Base-by-base conservation (phyloP, 2,113 vertebrate genomes). In the Ellobius talpinus region DNA sequence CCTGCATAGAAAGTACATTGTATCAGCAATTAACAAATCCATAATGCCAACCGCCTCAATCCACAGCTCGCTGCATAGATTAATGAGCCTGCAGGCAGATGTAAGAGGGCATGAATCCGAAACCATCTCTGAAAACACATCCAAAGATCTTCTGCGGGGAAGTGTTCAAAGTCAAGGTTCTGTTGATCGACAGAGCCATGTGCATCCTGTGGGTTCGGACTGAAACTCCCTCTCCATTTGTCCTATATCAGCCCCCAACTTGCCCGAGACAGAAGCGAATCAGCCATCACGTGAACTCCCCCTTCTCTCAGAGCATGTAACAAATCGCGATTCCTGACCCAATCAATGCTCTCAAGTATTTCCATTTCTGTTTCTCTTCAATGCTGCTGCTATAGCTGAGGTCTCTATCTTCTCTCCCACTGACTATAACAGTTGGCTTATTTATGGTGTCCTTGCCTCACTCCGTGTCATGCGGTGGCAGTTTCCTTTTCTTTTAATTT, bases 21-120 rank as follows among this genome's bases (percentile, higher is more conserved):
- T 98, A 98, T 98, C 97, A 97, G 98, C 97, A 98, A 97, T 97
- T 97, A 98, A 96, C 95, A 96, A 96, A 97, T 96, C 97, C 96
- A 96, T 97, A 97, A 97, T 97, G 96, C 97, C 97, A 98, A 84
- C 90, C 89, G 11, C 96, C 96, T 94, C 94, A 61, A 97, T 94
- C 97, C 91, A 90, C 97, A 97, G 87, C 95, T 85, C 89, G 93
- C 88, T 78, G 91, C 94, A 58, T 92, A 96, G 89, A 98, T 95
- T 93, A 96, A 96, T 96, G 94, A 96, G 84, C 86, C 91, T 97
- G 10, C 81, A 81, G 96, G 82, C 97, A 98, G 96, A 96, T 94
- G 96, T 94, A 97, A 95, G 92, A 95, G 97, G 96, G 79, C 94
- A 85, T 0, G 36, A 63, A 79, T 97, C 90, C 81, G 39, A 42